Conservation (phyloP, 2,113 vertebrate species). For the Abramis brama region DNA sequence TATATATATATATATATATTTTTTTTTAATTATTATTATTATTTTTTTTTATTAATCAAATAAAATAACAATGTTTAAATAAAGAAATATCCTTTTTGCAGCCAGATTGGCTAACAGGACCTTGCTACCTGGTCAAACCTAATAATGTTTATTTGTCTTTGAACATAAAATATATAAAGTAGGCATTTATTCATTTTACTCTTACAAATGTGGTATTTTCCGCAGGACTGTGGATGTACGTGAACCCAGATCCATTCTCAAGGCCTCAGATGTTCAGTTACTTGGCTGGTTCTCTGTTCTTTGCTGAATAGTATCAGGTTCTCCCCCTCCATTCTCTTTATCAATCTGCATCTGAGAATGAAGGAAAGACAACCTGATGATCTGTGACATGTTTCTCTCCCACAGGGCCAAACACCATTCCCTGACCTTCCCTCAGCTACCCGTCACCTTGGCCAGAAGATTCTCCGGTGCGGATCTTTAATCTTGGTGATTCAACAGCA, state of each 20-base stretch:
- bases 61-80: no score
- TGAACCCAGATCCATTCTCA: not conserved
- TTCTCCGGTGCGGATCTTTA: not conserved
- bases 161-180: not conserved
- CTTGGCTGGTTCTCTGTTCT: not conserved
- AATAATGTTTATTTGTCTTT: not conserved
- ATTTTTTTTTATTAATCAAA: no score
- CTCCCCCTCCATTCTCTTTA: not conserved
- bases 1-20: no score
- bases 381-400: slow-evolving; percentile 64
- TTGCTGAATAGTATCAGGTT: not conserved
- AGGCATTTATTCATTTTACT: not conserved
- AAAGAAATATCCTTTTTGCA: no score
- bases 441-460: slow-evolving; percentile 63
- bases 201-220: not conserved
- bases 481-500: slow-evolving; percentile 11
- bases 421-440: slow-evolving; percentile 60
- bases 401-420: slow-evolving; percentile 49
- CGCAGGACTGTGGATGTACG: not conserved
- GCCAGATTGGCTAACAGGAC: no score
- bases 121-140: no score
- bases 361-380: slow-evolving; percentile 60
- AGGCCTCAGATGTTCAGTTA: not conserved
- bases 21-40: no score
- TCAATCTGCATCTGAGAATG: slow-evolving; percentile 22